These are phyloP conservation scores for Montipora sp. DNA, from an alignment of 64 coral and sea anemone genomes.

Conservation along the genomic window DNA sequence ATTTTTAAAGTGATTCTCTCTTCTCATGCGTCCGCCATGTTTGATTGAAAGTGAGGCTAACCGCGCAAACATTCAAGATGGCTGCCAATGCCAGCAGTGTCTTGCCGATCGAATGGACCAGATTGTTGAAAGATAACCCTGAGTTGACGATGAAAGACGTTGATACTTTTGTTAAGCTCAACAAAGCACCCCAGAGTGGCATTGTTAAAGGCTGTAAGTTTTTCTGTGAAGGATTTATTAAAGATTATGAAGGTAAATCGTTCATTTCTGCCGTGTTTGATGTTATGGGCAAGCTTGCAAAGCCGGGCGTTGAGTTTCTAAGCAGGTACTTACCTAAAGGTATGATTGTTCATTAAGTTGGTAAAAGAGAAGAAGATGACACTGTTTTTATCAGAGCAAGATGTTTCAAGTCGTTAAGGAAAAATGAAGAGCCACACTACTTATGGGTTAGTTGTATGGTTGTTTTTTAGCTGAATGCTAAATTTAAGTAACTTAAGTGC, in stretches of 20 bases:
- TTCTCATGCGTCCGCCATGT: neutral
- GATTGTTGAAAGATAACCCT: conserved; percentile 24
- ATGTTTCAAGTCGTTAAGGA: conserved; percentile 32
- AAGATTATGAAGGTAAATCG: conserved; percentile 45
- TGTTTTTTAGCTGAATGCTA: too few species aligned
- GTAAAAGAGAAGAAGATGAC: conserved; percentile 22
- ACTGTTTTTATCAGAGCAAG: conserved; percentile 16
- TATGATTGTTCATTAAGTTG: neutral
- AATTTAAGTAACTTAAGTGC: too few species aligned
- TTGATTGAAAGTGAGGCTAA: neutral
- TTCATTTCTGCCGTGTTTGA: too few species aligned
- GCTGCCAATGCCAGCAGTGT: conserved; percentile 8
- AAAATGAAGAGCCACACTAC: conserved; percentile 30
- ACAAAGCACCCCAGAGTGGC: conserved; percentile 63
- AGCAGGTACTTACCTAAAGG: too few species aligned
- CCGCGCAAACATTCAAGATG: conserved; percentile 15
- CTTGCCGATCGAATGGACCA: conserved; percentile 15
- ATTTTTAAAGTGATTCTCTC: too few species aligned
- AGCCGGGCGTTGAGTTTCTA: too few species aligned
- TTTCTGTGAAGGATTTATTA: conserved; percentile 8
- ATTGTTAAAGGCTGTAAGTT: conserved; percentile 44
- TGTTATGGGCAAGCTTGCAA: too few species aligned
- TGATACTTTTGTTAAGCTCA: conserved; percentile 55
- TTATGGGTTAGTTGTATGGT: neutral
- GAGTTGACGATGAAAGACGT: conserved; percentile 52